Conservation (phyloP, 2,888 invertebrate genomes). For the Parelbella ahira region DNA sequence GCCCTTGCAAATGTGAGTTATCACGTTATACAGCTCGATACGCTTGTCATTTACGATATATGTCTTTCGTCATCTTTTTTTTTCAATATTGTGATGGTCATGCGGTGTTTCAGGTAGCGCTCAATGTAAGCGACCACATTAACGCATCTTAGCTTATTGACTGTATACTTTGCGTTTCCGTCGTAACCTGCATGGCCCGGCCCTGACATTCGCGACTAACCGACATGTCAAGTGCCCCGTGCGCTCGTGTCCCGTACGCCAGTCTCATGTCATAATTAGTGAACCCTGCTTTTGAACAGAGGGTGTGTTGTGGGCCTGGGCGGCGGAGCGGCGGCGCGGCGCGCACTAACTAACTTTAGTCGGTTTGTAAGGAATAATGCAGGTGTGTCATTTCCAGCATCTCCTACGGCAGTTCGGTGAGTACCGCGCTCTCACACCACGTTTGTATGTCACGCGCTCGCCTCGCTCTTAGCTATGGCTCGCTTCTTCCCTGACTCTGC, state of each 20-base stretch:
- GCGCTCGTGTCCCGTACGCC: slow-evolving; percentile 39
- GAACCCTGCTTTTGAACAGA: slow-evolving; percentile 74
- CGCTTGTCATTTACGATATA: slow-evolving; percentile 36
- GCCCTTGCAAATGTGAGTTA: slow-evolving; percentile 96
- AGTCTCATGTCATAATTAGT: slow-evolving; percentile 60
- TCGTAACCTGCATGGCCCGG: slow-evolving; percentile 67
- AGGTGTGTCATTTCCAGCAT: slow-evolving; percentile 81
- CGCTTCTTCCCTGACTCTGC: slow-evolving; percentile 26
- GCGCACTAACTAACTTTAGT: slow-evolving; percentile 60
- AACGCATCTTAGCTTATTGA: slow-evolving; percentile 59
- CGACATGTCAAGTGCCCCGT: slow-evolving; percentile 33
- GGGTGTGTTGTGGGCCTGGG: slow-evolving; percentile 63
- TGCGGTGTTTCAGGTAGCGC: slow-evolving; percentile 62
- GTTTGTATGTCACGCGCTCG: slow-evolving; percentile 31
- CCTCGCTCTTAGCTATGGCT: slow-evolving; percentile 24
- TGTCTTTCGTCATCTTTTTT: slow-evolving; percentile 40
- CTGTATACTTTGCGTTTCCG: slow-evolving; percentile 65
- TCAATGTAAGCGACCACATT: slow-evolving; percentile 56
- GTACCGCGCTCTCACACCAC: slow-evolving; percentile 48
- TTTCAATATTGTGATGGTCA: slow-evolving; percentile 49
- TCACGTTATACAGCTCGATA: slow-evolving; percentile 43
- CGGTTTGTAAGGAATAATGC: slow-evolving; percentile 72
- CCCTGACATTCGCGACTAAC: slow-evolving; percentile 51
- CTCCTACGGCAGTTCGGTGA: slow-evolving; percentile 79
- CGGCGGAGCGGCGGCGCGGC: slow-evolving; percentile 53